Evolutionary conservation across 2,888 invertebrate genomes (phyloP).

Genomic region (Acrobasis suavella): DNA sequence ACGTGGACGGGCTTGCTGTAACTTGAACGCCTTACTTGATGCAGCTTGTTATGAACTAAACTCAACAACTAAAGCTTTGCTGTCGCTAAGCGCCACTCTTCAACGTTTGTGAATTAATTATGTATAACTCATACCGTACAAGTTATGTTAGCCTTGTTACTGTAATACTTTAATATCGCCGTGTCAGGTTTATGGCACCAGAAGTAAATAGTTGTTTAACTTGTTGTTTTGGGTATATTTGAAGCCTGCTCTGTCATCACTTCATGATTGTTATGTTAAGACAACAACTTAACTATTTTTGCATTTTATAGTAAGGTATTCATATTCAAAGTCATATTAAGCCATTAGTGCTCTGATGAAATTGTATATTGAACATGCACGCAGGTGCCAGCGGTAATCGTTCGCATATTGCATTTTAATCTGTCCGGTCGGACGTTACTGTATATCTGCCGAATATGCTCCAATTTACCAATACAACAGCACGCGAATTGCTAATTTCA

Average conservation of each 20-base stretch:
- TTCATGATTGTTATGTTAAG: neutral
- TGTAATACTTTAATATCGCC: neutral
- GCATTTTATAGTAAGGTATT: neutral
- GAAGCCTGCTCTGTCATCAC: neutral
- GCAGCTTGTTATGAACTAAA: constrained; percentile 44
- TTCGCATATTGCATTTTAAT: constrained; percentile 15
- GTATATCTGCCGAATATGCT: constrained; percentile 8
- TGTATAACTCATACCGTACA: neutral
- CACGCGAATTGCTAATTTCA: constrained; percentile 4
- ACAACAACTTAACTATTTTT: neutral
- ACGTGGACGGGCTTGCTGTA: constrained; percentile 50
- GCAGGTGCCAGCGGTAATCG: constrained; percentile 6
- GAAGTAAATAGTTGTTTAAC: neutral
- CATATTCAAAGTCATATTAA: neutral
- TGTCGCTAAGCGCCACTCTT: constrained; percentile 10
- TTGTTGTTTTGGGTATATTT: no score
- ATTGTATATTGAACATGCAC: constrained; percentile 8
- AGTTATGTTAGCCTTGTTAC: neutral
- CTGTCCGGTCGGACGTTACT: constrained; percentile 13
- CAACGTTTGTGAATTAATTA: neutral
- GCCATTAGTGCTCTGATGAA: constrained; percentile 8
- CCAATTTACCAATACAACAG: neutral
- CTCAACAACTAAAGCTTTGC: constrained; percentile 31
- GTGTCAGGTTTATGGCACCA: neutral
- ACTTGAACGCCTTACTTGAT: constrained; percentile 37